These are phyloP conservation scores for Hafferia zeledoni DNA, from an alignment of 2,797 vertebrate genomes.

Conservation along the genomic window DNA sequence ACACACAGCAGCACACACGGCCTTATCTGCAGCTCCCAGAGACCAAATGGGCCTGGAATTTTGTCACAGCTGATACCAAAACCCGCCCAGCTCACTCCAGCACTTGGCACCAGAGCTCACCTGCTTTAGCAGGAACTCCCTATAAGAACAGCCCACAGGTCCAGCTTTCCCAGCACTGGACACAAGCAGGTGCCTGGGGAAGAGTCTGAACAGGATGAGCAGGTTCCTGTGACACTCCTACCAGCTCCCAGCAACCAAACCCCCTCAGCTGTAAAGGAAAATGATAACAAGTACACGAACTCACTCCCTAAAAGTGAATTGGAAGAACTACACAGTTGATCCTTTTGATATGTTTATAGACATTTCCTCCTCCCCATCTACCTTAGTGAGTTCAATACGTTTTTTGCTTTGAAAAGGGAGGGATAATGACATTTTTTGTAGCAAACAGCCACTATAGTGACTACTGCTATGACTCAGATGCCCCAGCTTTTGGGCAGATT, in stretches of 20 bases:
- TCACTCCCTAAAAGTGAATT: neutral
- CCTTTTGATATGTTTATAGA: neutral
- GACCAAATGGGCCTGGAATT: neutral
- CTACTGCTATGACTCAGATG: neutral
- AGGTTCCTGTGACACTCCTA: fast-evolving
- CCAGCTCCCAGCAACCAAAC: neutral
- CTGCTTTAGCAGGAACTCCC: neutral
- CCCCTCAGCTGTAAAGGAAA: neutral
- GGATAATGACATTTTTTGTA: neutral
- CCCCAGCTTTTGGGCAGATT: neutral
- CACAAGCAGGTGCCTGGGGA: neutral
- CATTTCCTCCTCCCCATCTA: fast-evolving
- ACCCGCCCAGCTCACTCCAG: neutral
- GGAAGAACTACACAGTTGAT: neutral
- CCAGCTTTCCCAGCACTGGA: neutral
- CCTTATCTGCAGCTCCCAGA: constrained; percentile 21
- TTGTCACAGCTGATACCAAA: neutral
- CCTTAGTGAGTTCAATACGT: fast-evolving
- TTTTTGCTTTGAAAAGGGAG: neutral
- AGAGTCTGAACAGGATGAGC: neutral
- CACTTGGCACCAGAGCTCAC: neutral
- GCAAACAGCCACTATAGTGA: neutral
- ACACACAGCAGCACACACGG: neutral
- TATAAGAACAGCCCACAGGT: neutral
- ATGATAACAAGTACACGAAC: neutral